Conservation (phyloP, 2,888 invertebrate species). For the Beris morrisii region DNA sequence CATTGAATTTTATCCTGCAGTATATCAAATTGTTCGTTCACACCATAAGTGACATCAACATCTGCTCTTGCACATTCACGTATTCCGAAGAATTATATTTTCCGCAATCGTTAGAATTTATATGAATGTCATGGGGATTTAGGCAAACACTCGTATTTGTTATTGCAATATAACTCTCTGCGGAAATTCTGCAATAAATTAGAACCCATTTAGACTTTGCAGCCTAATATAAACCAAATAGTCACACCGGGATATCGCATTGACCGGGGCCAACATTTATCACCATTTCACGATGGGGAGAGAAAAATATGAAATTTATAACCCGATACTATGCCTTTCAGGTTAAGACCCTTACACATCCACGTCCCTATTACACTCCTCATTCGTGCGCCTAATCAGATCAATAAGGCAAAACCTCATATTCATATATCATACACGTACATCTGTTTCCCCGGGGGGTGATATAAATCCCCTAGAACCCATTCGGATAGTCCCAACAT, state of each 20-base stretch:
- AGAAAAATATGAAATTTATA: conserved; percentile 29
- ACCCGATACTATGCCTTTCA: conserved; percentile 3
- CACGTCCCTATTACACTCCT: neutral
- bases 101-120: conserved; percentile 21
- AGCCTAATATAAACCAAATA: conserved; percentile 22
- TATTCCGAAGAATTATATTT: conserved; percentile 5
- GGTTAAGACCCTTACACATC: neutral
- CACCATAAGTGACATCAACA: conserved; percentile 25
- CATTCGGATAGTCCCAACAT: conserved; percentile 25
- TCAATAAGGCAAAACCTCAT: conserved; percentile 54
- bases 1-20: conserved; percentile 18
- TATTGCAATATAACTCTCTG: conserved; percentile 16
- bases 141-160: conserved; percentile 2
- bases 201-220: conserved; percentile 17
- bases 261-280: conserved; percentile 21
- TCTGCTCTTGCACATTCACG: conserved; percentile 23
- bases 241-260: conserved; percentile 18
- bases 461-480: conserved; percentile 28
- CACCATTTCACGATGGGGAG: conserved; percentile 17
- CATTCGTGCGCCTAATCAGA: conserved; percentile 46
- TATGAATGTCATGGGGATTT: conserved; percentile 9
- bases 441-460: conserved; percentile 4
- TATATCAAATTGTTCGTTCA: conserved; percentile 17
- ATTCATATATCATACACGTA: conserved; percentile 16
- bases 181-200: conserved; percentile 23